These are phyloP conservation scores for Xenopus laevis DNA, from an alignment of 2,113 vertebrate genomes.

Conservation along the genomic window DNA sequence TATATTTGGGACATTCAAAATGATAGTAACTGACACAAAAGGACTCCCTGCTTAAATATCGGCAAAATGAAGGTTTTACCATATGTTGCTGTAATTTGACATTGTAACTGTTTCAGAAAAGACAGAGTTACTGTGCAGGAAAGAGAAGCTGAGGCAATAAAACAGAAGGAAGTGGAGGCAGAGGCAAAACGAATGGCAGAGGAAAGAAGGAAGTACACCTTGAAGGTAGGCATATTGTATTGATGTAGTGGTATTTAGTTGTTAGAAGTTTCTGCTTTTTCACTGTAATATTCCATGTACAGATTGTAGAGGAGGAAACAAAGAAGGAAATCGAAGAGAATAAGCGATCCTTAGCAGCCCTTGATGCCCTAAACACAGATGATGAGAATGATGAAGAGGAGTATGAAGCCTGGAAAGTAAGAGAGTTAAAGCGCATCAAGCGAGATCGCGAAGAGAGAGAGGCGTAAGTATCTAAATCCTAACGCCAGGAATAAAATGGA, in stretches of 20 bases:
- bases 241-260: background rate
- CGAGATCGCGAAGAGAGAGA: conserved; percentile 88
- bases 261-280: background rate
- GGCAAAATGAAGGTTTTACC: too few relatives aligned
- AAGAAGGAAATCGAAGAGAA: conserved; percentile 97
- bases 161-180: conserved; percentile 84
- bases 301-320: conserved; percentile 94
- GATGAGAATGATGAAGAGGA: conserved; percentile 97
- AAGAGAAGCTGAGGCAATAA: conserved; percentile 84
- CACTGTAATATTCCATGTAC: background rate
- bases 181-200: conserved; percentile 86
- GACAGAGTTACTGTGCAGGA: conserved; percentile 91
- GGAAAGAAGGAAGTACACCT: conserved; percentile 88
- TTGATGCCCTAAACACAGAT: conserved; percentile 89
- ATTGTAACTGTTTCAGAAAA: conserved; percentile 67
- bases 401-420: conserved; percentile 94
- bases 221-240: conserved; percentile 68
- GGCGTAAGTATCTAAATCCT: conserved; percentile 69
- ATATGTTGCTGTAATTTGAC: too few relatives aligned
- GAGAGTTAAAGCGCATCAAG: conserved; percentile 94
- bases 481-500: too few relatives aligned
- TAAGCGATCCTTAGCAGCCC: conserved; percentile 81
- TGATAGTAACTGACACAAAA: too few relatives aligned
- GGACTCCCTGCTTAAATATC: too few relatives aligned
- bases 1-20: too few relatives aligned